phyloP scores from a whole-genome alignment of 2,888 invertebrate species.

The Amorpha juglandis region DNA sequence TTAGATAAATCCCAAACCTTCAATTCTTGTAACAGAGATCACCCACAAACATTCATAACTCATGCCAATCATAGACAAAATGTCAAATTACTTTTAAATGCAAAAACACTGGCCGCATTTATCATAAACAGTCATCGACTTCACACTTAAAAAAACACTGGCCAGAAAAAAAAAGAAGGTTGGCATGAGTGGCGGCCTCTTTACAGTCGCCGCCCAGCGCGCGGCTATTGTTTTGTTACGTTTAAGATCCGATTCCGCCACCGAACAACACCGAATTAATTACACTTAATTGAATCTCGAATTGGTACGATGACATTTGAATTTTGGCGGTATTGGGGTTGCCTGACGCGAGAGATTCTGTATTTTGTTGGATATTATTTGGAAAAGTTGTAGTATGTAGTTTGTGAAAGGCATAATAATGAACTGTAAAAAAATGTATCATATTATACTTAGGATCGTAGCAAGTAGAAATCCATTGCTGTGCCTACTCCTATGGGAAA shows the following conservation, averaged over 20 bases:
- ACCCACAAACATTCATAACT: neutral
- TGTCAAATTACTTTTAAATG: conserved; percentile 39
- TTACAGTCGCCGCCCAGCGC: conserved; percentile 67
- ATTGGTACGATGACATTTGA: conserved; percentile 87
- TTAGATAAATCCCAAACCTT: neutral
- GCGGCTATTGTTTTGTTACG: conserved; percentile 76
- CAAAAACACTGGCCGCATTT: conserved; percentile 43
- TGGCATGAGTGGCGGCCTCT: conserved; percentile 68
- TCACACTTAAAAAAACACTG: conserved; percentile 44
- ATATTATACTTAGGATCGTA: too few relatives aligned
- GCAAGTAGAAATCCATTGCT: too few relatives aligned
- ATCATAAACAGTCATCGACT: conserved; percentile 55
- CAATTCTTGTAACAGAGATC: neutral
- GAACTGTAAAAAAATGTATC: too few relatives aligned
- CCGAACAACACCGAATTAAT: conserved; percentile 81
- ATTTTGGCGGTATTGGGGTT: conserved; percentile 74
- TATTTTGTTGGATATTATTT: neutral
- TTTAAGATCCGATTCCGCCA: conserved; percentile 74
- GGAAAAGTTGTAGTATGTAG: too few relatives aligned
- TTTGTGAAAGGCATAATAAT: too few relatives aligned
- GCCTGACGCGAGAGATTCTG: conserved; percentile 9
- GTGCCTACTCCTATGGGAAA: too few relatives aligned
- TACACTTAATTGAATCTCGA: conserved; percentile 87
- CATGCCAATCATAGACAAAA: neutral
- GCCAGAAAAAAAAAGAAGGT: conserved; percentile 50